phyloP scores from a whole-genome alignment of 2,797 vertebrate genomes.

The Macrochelys suwanniensis region DNA sequence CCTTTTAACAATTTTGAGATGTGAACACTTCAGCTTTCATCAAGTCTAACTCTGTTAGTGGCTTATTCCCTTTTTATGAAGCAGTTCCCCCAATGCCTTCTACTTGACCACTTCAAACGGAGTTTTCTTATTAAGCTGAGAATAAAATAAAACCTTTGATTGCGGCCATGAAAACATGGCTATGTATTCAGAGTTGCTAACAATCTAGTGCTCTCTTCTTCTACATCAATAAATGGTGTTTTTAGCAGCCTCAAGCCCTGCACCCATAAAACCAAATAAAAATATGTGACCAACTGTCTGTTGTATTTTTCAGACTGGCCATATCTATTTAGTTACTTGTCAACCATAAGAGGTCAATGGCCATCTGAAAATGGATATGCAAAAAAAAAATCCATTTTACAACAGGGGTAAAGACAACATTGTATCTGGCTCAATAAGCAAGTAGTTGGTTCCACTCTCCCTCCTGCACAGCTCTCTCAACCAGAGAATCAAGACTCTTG shows the following conservation, averaged over 20 bases:
- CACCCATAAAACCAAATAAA: not conserved
- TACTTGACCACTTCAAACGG: not conserved
- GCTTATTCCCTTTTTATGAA: slow-evolving; percentile 12
- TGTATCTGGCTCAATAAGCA: not conserved
- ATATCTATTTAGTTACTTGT: not conserved
- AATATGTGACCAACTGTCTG: not conserved
- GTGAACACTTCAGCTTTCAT: not conserved
- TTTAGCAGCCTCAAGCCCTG: not conserved
- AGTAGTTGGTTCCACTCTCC: not conserved
- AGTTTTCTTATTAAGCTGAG: slow-evolving; percentile 2
- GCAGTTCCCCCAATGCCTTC: not conserved
- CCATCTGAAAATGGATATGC: not conserved
- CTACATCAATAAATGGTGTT: not conserved
- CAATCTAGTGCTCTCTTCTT: not conserved
- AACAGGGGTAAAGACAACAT: not conserved
- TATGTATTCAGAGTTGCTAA: not conserved
- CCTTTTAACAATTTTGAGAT: not conserved
- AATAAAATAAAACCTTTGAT: not conserved
- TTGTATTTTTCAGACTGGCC: not conserved
- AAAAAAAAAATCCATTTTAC: not conserved
- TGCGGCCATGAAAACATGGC: not conserved
- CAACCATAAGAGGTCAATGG: not conserved
- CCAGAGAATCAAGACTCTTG: not conserved
- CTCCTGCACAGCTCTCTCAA: not conserved
- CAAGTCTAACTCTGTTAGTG: not conserved